Evolutionary conservation across 2,797 vertebrate genomes (phyloP), one percentile per base, ranked within the genome.

Genomic region (Benthosema pterotum): DNA sequence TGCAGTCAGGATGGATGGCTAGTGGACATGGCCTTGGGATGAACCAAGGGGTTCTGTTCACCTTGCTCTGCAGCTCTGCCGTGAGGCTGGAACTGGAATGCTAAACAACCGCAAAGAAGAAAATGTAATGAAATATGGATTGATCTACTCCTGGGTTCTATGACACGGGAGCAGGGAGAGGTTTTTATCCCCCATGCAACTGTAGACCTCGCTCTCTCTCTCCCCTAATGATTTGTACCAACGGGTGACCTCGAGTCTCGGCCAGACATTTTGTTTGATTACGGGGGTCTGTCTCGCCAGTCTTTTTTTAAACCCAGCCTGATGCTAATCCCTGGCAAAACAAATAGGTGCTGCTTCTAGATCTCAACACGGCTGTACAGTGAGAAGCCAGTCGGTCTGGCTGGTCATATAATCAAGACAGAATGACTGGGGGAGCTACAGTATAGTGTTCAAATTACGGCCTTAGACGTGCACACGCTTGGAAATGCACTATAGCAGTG

Each of bases 201-300:
- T 65, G 60, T 52, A 56, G 54, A 52, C 71, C 64, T 73, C 86
- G 79, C 86, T 83, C 83, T 65, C 63, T 65, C 63, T 72, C 57
- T 77, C 59, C 52, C 46, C 2, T 78, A 51, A 66, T 60, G 72
- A 63, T 86, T 82, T 72, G 60, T 71, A 61, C 70, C 75, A 84
- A 79, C 77, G 72, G 56, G 65, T 57, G 43, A 65, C 68, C 78
- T 69, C 69, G 78, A 77, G 64, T 67, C 78, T 69, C 69, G 78
- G 76, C 73, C 63, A 51, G 15, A 75, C 69, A 77, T 79, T 84
- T 60, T 55, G 57, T 57, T 74, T 84, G 79, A 87, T 86, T 83
- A 82, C 80, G 80, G 77, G 77, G 76, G 80, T 53, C 80, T 75
- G 71, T 72, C 75, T 67, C 55, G 53, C 56, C 72, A 72, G 79